Percentiles rank a stretch among this genome's conserved stretches.
These are phyloP conservation scores for Archocentrus centrarchus DNA, from an alignment of 2,113 vertebrate species.

Conservation along the genomic window DNA sequence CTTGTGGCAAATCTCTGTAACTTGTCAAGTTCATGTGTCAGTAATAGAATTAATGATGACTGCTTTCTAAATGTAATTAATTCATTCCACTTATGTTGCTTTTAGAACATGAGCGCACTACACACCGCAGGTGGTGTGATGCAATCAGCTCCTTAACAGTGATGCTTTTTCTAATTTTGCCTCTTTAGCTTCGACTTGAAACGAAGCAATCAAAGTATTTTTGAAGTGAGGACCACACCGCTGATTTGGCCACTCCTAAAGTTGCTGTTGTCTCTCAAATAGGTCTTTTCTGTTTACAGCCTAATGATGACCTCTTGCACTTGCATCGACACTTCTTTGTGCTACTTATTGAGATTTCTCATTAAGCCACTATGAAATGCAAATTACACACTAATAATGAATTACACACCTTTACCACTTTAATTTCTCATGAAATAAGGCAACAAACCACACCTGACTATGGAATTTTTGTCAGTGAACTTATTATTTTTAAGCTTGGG, in stretches of 20 bases:
- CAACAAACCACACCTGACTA: not conserved
- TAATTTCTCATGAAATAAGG: conserved; percentile 8
- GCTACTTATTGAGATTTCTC: conserved; percentile 1
- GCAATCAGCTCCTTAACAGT: not conserved
- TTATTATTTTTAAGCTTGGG: not conserved
- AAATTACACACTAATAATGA: conserved; percentile 1
- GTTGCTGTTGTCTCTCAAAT: not conserved
- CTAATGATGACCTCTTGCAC: not conserved
- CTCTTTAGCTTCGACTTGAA: not conserved
- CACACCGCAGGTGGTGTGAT: not conserved
- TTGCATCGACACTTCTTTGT: not conserved
- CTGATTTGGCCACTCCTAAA: not conserved
- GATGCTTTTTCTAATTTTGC: not conserved
- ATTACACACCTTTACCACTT: not conserved
- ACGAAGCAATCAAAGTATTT: not conserved
- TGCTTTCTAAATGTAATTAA: not conserved
- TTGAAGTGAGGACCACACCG: not conserved
- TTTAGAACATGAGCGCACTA: not conserved
- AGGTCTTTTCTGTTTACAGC: not conserved
- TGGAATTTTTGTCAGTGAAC: not conserved
- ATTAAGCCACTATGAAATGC: conserved; percentile 3
- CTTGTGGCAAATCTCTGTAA: not conserved
- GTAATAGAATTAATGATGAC: not conserved
- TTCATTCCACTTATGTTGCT: not conserved
- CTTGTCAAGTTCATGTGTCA: not conserved